A percentile compares a stretch with the other conserved stretches of the same genome.
These are phyloP conservation scores for Aphaenogaster ashmeadi DNA, from an alignment of 1,140 invertebrate species.

Conservation along the genomic window DNA sequence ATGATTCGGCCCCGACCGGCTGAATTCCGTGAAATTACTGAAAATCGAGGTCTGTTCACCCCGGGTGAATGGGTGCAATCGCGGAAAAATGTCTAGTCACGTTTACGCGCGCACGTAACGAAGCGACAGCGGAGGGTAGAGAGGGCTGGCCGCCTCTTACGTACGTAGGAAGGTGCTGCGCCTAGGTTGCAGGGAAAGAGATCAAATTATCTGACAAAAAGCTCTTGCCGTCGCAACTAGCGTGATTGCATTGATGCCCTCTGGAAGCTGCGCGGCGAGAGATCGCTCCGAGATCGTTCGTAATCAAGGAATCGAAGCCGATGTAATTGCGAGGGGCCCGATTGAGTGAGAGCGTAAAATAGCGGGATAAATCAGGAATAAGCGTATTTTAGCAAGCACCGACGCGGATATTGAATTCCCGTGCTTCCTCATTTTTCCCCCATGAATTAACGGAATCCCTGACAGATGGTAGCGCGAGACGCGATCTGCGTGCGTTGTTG, in stretches of 20 bases:
- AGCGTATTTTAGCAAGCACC: conserved; percentile 21
- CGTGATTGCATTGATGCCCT: conserved; percentile 48
- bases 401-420: conserved; percentile 48
- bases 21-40: conserved; percentile 71
- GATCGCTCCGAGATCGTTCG: conserved; percentile 40
- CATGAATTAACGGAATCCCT: conserved; percentile 43
- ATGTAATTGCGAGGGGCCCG: conserved; percentile 39
- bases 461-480: conserved; percentile 47
- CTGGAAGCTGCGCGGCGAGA: background rate
- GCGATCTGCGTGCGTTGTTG: conserved; percentile 29
- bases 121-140: conserved; percentile 6
- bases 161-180: conserved; percentile 19
- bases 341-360: conserved; percentile 42
- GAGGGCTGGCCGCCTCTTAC: conserved; percentile 17
- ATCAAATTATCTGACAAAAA: conserved; percentile 59
- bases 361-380: conserved; percentile 47
- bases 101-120: conserved; percentile 59
- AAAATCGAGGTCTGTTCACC: conserved; percentile 59
- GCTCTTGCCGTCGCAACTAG: conserved; percentile 54
- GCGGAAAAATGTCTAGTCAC: conserved; percentile 72
- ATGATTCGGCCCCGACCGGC: conserved; percentile 38
- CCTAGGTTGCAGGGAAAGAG: conserved; percentile 14
- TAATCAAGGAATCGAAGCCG: conserved; percentile 51
- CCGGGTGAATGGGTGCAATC: conserved; percentile 71
- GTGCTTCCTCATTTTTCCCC: background rate